Conservation (phyloP, 2,888 invertebrate genomes). For the Pherbina coryleti region DNA sequence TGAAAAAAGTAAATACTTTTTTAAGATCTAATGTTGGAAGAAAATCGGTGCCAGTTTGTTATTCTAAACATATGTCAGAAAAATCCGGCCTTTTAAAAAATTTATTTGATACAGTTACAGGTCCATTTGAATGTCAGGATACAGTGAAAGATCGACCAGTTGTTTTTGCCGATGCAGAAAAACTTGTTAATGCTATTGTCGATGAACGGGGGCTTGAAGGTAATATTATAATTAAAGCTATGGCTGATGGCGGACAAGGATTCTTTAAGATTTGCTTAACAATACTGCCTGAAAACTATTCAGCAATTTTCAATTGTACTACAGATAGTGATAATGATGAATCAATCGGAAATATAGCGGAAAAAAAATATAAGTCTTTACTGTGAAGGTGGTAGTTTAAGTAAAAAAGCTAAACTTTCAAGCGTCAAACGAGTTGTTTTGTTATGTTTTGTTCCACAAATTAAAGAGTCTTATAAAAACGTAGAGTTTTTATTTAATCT, state of each 20-base stretch:
- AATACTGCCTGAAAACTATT: neutral
- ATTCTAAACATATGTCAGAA: neutral
- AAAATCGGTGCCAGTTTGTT: neutral
- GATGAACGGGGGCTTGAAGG: neutral
- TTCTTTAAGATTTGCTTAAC: neutral
- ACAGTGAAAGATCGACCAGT: neutral
- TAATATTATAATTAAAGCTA: neutral
- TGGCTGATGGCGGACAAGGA: neutral
- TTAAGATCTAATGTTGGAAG: neutral
- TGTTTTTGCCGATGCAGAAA: neutral
- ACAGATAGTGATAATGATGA: neutral
- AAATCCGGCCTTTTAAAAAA: neutral
- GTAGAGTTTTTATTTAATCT: neutral
- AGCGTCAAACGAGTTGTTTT: neutral
- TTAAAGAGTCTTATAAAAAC: neutral
- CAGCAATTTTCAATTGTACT: neutral
- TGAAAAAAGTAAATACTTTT: neutral
- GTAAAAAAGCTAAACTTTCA: constrained; percentile 1
- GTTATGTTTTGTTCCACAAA: neutral
- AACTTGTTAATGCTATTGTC: neutral
- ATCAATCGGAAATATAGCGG: neutral
- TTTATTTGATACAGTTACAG: neutral
- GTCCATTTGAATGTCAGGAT: neutral
- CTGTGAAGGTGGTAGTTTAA: neutral
- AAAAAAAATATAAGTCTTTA: neutral